Percentiles rank a stretch among this genome's conserved stretches.
These are phyloP conservation scores for Haliaeetus leucogaster DNA, from an alignment of 2,113 vertebrate genomes.

Conservation along the genomic window DNA sequence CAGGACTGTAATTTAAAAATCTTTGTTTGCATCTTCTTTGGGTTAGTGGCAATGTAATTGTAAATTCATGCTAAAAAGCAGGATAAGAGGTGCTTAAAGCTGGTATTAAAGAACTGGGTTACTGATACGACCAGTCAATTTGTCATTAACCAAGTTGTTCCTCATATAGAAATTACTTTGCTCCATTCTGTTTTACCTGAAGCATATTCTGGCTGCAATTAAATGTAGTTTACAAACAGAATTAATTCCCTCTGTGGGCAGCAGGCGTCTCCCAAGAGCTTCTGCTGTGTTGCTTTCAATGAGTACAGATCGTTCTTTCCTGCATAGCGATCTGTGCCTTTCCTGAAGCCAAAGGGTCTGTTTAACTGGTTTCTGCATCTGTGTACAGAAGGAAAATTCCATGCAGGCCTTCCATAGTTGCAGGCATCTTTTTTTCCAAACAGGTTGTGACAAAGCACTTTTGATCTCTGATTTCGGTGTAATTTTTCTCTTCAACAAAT, in stretches of 20 bases:
- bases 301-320: background rate
- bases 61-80: background rate
- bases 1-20: background rate
- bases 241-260: background rate
- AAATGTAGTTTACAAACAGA: background rate
- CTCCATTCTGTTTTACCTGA: fast-evolving
- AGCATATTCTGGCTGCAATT: background rate
- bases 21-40: background rate
- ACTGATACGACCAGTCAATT: background rate
- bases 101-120: background rate
- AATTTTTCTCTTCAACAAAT: background rate
- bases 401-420: slow-evolving; percentile 21
- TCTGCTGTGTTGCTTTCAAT: background rate
- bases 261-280: slow-evolving; percentile 65
- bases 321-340: background rate
- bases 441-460: slow-evolving; percentile 7
- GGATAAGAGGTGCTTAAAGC: background rate
- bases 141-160: background rate
- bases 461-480: background rate
- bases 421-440: slow-evolving; percentile 32
- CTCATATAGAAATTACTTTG: background rate
- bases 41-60: background rate
- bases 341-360: background rate
- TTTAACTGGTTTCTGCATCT: slow-evolving; percentile 19
- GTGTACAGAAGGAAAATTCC: slow-evolving; percentile 59